A percentile compares a stretch with the other conserved stretches of the same genome.
These are phyloP conservation scores for Epizoanthus scotinus DNA, from an alignment of 92 coral and sea anemone genomes.

Conservation along the genomic window DNA sequence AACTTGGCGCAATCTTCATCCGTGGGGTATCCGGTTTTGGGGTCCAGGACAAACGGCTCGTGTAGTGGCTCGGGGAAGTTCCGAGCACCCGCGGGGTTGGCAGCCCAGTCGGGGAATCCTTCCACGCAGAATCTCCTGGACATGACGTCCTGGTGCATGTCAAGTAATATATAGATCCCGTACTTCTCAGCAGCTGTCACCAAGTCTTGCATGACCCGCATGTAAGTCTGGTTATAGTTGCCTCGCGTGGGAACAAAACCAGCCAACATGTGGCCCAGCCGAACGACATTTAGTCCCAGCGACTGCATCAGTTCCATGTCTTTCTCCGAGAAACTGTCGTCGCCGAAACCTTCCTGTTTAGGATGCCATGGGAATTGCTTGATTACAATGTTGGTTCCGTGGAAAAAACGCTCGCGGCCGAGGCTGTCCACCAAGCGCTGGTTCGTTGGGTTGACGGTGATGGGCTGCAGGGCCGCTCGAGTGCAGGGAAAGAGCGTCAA, in stretches of 20 bases:
- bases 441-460: constrained; percentile 77
- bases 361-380: constrained; percentile 97
- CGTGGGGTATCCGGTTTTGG: constrained; percentile 80
- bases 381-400: constrained; percentile 94
- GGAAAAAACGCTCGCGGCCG: constrained; percentile 87
- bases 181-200: constrained; percentile 81
- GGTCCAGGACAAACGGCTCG: constrained; percentile 77
- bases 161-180: constrained; percentile 87
- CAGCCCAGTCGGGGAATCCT: constrained; percentile 95
- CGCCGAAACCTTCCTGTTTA: constrained; percentile 73
- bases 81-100: constrained; percentile 76
- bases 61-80: constrained; percentile 90
- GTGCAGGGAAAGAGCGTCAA: neutral
- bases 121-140: constrained; percentile 93
- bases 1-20: constrained; percentile 88
- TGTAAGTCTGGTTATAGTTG: constrained; percentile 82
- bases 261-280: constrained; percentile 98
- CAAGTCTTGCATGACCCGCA: constrained; percentile 72
- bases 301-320: constrained; percentile 93
- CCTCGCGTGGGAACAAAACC: constrained; percentile 91
- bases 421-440: constrained; percentile 76
- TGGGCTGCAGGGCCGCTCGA: constrained; percentile 45
- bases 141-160: constrained; percentile 97
- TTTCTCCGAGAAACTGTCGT: constrained; percentile 85
- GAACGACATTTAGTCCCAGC: constrained; percentile 88